Conservation (phyloP, 2,797 vertebrate species). For the Pseudochirops corinnae region DNA sequence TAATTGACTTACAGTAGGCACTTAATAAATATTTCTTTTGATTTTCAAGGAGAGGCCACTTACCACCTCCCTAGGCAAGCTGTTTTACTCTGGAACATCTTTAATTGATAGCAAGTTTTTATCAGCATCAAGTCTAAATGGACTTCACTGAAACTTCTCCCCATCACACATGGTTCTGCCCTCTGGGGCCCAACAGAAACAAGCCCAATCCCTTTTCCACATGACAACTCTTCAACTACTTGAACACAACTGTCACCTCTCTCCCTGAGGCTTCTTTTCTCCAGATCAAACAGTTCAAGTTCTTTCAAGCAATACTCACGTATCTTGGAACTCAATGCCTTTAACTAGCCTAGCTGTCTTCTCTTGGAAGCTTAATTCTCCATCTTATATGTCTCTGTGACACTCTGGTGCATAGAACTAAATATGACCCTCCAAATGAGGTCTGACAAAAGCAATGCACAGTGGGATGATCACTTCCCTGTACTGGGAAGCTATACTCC, state of each 20-base stretch:
- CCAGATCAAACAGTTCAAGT: not conserved
- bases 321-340: not conserved
- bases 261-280: not conserved
- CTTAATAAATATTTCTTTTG: not conserved
- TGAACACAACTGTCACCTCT: not conserved
- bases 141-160: not conserved
- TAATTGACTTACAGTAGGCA: not conserved
- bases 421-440: not conserved
- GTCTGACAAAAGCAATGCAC: not conserved
- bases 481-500: not conserved
- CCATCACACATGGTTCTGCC: not conserved
- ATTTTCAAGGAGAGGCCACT: not conserved
- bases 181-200: not conserved
- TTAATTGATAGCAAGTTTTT: not conserved
- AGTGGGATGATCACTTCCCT: not conserved
- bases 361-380: not conserved
- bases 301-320: not conserved
- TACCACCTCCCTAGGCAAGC: not conserved
- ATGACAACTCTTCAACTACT: not conserved
- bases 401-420: not conserved
- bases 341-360: not conserved
- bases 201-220: not conserved
- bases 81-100: not conserved
- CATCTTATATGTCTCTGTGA: not conserved
- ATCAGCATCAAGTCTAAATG: not conserved